phyloP scores from a whole-genome alignment of 2,888 invertebrate species.

The Synanthedon andrenaeformis region DNA sequence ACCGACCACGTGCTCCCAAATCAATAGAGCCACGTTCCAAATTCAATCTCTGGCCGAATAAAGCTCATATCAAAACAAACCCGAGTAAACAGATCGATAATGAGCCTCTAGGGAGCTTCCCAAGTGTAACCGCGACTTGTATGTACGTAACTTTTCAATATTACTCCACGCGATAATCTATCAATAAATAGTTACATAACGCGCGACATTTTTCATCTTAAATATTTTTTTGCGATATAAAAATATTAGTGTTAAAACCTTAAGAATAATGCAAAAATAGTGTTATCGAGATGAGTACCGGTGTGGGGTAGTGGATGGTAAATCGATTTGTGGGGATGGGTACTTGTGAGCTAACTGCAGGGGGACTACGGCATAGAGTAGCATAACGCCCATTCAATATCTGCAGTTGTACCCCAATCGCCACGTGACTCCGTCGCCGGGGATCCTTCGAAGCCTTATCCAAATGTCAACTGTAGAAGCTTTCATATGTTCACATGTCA shows the following conservation, averaged over 20 bases:
- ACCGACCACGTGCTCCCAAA: not conserved
- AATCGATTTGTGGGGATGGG: slow-evolving; percentile 54
- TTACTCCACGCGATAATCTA: not conserved
- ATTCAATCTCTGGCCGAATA: slow-evolving; percentile 2
- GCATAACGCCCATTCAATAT: slow-evolving; percentile 53
- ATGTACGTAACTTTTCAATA: not conserved
- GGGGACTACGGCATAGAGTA: slow-evolving; percentile 58
- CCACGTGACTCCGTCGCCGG: slow-evolving; percentile 13
- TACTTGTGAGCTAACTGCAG: slow-evolving; percentile 62
- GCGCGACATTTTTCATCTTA: no score
- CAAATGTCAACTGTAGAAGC: no score
- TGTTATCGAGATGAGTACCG: no score
- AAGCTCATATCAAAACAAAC: slow-evolving; percentile 22
- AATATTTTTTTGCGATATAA: no score
- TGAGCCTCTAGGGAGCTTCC: slow-evolving; percentile 1
- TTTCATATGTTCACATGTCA: no score
- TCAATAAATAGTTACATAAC: no score
- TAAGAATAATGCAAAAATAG: no score
- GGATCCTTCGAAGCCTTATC: no score
- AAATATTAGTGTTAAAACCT: no score
- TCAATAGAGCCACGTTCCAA: not conserved
- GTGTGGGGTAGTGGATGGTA: slow-evolving; percentile 11
- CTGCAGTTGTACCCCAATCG: slow-evolving; percentile 36
- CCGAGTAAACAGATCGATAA: slow-evolving; percentile 62
- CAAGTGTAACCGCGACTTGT: not conserved